A percentile compares a stretch with the other conserved stretches of the same genome.
Evolutionary conservation across 2,888 invertebrate genomes (phyloP).

Genomic region (Himalopsyche anomala): DNA sequence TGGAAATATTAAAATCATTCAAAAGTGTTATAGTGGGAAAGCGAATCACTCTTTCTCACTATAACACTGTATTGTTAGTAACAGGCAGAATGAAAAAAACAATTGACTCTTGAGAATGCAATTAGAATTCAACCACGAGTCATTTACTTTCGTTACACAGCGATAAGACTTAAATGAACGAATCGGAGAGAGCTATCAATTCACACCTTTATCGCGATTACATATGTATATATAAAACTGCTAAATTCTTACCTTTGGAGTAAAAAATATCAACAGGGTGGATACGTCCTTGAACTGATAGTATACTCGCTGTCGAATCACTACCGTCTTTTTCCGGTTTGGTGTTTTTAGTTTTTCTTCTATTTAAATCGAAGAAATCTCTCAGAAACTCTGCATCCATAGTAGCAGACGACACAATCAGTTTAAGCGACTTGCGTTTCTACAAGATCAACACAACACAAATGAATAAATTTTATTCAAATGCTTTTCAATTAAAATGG

Average conservation of each 20-base stretch:
- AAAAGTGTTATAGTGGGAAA: no score
- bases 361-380: slow-evolving; percentile 84
- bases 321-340: background rate
- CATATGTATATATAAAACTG: no score
- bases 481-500: no score
- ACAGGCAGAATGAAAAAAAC: no score
- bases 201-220: no score
- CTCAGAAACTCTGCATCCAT: slow-evolving; percentile 92
- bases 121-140: no score
- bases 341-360: slow-evolving; percentile 69
- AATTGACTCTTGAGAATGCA: no score
- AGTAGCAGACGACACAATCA: slow-evolving; percentile 96
- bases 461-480: background rate
- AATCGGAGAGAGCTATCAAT: no score
- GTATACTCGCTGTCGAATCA: slow-evolving; percentile 81
- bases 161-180: background rate
- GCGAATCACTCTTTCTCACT: no score
- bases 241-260: slow-evolving; percentile 77
- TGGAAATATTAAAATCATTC: no score
- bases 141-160: background rate
- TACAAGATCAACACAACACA: slow-evolving; percentile 68
- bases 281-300: slow-evolving; percentile 92
- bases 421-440: slow-evolving; percentile 87
- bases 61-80: no score
- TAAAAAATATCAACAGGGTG: slow-evolving; percentile 93